A percentile compares a stretch with the other conserved stretches of the same genome.
These are phyloP conservation scores for Charaxes varanes DNA, from an alignment of 1,140 invertebrate genomes.

Conservation along the genomic window DNA sequence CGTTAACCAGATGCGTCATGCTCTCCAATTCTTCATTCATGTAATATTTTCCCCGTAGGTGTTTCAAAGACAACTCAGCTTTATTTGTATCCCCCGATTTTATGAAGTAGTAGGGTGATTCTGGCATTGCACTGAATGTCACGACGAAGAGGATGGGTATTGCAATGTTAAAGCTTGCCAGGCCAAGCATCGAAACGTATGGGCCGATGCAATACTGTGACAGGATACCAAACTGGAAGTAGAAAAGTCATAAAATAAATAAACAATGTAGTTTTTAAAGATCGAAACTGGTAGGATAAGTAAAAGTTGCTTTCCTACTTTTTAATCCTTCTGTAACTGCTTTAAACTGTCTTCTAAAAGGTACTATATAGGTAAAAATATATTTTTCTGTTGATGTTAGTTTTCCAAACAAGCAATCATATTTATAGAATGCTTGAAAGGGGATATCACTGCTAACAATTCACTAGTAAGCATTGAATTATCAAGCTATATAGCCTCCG, in stretches of 20 bases:
- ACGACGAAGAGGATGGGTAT: slow-evolving; percentile 77
- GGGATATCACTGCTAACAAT: too few species aligned
- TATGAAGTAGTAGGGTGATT: slow-evolving; percentile 84
- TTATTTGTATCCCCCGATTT: slow-evolving; percentile 75
- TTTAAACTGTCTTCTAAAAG: too few species aligned
- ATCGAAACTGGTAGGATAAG: too few species aligned
- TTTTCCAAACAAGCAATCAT: too few species aligned
- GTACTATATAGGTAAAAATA: too few species aligned
- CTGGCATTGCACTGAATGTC: slow-evolving; percentile 82
- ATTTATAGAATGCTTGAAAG: too few species aligned
- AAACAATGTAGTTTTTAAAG: too few species aligned
- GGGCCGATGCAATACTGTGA: slow-evolving; percentile 80
- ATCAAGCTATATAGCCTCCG: too few species aligned
- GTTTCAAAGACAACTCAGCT: slow-evolving; percentile 77
- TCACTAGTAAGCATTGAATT: too few species aligned
- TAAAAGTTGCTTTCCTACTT: too few species aligned
- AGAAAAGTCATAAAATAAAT: slow-evolving; percentile 15
- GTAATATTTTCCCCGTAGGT: slow-evolving; percentile 76
- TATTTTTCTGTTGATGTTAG: too few species aligned
- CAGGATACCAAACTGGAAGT: slow-evolving; percentile 79
- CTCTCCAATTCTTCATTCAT: slow-evolving; percentile 78
- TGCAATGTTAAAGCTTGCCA: slow-evolving; percentile 75
- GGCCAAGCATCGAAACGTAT: slow-evolving; percentile 74
- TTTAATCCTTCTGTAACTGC: too few species aligned
- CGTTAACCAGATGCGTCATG: slow-evolving; percentile 76